Evolutionary conservation across 2,888 invertebrate species (phyloP).

Genomic region (Stictocephala bisonia): DNA sequence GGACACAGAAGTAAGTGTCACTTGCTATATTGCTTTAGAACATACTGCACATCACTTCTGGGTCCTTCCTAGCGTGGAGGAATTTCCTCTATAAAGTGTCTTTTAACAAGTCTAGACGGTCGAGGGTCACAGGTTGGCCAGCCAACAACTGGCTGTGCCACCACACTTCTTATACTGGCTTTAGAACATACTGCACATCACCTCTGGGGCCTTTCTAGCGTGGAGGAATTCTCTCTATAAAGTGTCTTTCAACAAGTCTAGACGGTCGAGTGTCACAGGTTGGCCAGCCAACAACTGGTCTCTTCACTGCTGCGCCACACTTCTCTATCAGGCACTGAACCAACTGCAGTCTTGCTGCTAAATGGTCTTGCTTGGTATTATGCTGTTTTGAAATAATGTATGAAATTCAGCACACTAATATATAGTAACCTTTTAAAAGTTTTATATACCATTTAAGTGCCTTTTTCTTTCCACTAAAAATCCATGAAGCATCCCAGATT

Average conservation of each 20-base stretch:
- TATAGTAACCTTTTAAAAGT: background rate
- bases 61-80: background rate
- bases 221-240: slow-evolving; percentile 7
- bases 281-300: background rate
- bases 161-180: background rate
- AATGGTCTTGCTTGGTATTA: background rate
- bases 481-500: background rate
- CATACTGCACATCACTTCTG: background rate
- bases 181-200: background rate
- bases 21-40: no score
- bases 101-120: background rate
- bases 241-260: background rate
- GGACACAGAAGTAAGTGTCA: no score
- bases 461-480: background rate
- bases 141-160: background rate
- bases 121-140: background rate
- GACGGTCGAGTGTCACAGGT: background rate
- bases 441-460: background rate
- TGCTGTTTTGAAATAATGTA: background rate
- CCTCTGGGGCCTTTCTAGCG: background rate
- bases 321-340: background rate
- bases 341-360: background rate
- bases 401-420: background rate
- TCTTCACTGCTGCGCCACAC: background rate
- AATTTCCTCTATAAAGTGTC: slow-evolving; percentile 1